Evolutionary conservation across 2,888 invertebrate genomes (phyloP), one percentile per base, ranked within the genome.

Genomic region (Drosophila incognita): DNA sequence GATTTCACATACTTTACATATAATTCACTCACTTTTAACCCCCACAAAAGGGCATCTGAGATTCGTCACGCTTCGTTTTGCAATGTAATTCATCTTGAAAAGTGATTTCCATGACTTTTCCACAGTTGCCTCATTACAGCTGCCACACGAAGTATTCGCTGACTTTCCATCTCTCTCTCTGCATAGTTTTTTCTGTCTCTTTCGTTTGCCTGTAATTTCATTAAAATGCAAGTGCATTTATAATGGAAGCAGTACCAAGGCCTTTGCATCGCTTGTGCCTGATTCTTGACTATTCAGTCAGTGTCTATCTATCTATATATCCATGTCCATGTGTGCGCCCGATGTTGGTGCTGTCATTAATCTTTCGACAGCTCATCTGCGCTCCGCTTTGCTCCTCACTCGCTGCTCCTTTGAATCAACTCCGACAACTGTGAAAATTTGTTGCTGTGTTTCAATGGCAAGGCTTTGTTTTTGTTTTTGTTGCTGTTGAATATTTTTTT

Each of bases 171-270:
- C 36, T 33, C 48, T 42, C 29, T 35, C 42, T n/a, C 18, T 48
- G 29, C 42, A 7, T 7, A 7, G 46, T 24, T 49, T 11, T 18
- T 29, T 21, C 46, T 38, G 21, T 27, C 11, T 56, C 49, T 54
- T 53, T 49, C 42, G 31, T 63, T 49, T 61, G 51, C 53, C 73
- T 54, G 66, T 76, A 76, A 81, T 81, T 86, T 79, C 87, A 86
- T 86, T 89, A 89, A 82, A 87, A 74, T 89, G 90, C 85, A 89
- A 86, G 81, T 85, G 85, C 87, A 76, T 87, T 84, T 85, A 80
- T 24, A 87, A 75, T 87, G 82, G 72, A 74, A 66, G 79, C 80
- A 78, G 66, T 69, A 49, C 59, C 79, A 81, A 66, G 67, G 83
- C 73, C 76, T 66, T 66, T 59, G 59, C 59, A 24, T 46, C 48